Evolutionary conservation across 2,797 vertebrate genomes (phyloP).

Genomic region (Sparus aurata): DNA sequence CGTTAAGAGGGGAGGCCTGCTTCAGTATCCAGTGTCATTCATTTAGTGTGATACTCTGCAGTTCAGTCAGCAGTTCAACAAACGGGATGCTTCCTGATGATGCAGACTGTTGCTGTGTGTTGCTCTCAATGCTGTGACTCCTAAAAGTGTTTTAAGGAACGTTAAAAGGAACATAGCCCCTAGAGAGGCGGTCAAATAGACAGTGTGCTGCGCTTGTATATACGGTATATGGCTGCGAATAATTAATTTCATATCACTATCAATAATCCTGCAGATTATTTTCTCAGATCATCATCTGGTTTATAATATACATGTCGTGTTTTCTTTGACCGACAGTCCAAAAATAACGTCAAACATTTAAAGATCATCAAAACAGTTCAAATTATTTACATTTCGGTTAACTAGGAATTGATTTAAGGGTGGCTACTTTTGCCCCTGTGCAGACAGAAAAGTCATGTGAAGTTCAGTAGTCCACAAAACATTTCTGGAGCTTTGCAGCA

Average conservation of each 20-base stretch:
- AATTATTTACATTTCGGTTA: too few species aligned
- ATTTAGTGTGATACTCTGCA: slow-evolving; percentile 61
- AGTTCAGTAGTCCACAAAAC: too few species aligned
- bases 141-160: not conserved
- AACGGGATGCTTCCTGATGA: slow-evolving; percentile 29
- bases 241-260: not conserved
- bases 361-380: not conserved
- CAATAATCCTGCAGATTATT: not conserved
- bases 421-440: too few species aligned
- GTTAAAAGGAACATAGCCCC: not conserved
- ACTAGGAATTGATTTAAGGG: too few species aligned
- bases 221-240: not conserved
- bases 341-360: not conserved
- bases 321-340: not conserved
- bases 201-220: not conserved
- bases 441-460: too few species aligned
- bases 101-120: not conserved
- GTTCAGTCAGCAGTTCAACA: slow-evolving; percentile 55
- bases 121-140: not conserved
- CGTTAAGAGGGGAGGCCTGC: slow-evolving; percentile 46
- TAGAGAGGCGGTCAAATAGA: not conserved
- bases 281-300: not conserved
- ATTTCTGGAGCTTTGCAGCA: too few species aligned
- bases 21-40: slow-evolving; percentile 65
- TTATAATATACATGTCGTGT: not conserved